A percentile compares a stretch with the other conserved stretches of the same genome.
Conservation (phyloP, 2,113 vertebrate species). For the Ornithorhynchus anatinus region DNA sequence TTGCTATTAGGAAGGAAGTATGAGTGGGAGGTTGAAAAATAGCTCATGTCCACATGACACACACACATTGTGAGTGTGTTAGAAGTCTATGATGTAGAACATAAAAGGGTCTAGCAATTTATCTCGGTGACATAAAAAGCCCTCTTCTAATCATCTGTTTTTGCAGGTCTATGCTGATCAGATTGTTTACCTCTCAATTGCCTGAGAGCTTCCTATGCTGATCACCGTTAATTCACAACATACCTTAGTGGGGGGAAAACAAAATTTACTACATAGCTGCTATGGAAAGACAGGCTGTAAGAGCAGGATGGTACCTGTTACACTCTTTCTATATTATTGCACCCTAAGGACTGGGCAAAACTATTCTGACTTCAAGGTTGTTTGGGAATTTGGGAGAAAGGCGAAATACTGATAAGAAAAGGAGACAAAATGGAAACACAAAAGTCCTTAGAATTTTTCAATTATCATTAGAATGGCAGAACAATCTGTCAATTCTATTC, state of each 20-base stretch:
- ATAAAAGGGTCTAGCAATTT: conserved; percentile 51
- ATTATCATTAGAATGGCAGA: not conserved
- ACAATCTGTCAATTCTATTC: not conserved
- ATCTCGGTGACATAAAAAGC: conserved; percentile 49
- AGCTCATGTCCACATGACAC: conserved; percentile 69
- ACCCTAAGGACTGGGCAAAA: not conserved
- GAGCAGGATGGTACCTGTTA: not conserved
- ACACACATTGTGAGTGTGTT: conserved; percentile 28
- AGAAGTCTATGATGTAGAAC: conserved; percentile 55
- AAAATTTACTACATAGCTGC: not conserved
- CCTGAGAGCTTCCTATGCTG: not conserved
- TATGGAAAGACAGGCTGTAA: not conserved
- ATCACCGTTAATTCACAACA: not conserved
- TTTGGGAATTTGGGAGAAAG: not conserved
- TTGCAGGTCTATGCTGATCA: conserved; percentile 3
- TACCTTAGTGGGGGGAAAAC: not conserved
- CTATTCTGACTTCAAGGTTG: not conserved
- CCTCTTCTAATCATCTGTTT: conserved; percentile 32
- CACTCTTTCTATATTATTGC: not conserved
- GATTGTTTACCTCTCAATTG: not conserved
- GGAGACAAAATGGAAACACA: not conserved
- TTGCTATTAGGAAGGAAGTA: conserved; percentile 75
- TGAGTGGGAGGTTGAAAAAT: conserved; percentile 71
- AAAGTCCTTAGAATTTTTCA: fast-evolving
- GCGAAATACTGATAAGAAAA: not conserved